Evolutionary conservation across 2,113 vertebrate species (phyloP).

Genomic region (Rhombomys opimus): DNA sequence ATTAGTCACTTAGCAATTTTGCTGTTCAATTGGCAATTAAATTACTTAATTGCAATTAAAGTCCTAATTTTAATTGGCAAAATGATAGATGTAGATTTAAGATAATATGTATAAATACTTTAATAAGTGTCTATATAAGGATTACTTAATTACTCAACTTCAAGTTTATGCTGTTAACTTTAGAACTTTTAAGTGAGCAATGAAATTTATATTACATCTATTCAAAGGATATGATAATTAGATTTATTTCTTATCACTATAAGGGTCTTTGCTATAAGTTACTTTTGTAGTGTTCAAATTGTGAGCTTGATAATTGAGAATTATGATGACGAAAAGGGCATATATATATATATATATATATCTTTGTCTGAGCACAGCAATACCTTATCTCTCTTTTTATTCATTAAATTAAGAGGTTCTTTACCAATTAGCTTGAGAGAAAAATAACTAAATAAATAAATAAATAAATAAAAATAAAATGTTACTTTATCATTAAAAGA

Average conservation of each 20-base stretch:
- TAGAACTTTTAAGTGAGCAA: conserved; percentile 92
- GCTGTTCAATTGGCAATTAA: conserved; percentile 98
- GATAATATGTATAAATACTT: conserved; percentile 94
- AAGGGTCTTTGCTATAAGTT: conserved; percentile 76
- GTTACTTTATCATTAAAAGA: conserved; percentile 56
- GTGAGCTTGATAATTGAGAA: conserved; percentile 69
- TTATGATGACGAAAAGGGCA: conserved; percentile 66
- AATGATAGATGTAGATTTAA: conserved; percentile 95
- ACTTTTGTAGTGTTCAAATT: conserved; percentile 65
- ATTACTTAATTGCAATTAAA: conserved; percentile 98
- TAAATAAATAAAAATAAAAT: conserved; percentile 32
- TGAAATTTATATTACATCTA: conserved; percentile 90
- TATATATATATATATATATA: conserved; percentile 64
- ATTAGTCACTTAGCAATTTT: conserved; percentile 98
- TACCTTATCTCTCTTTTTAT: conserved; percentile 55
- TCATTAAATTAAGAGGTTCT: conserved; percentile 60
- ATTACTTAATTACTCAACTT: conserved; percentile 94
- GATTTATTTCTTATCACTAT: conserved; percentile 80
- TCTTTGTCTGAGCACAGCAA: conserved; percentile 49
- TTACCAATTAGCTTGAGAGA: not conserved
- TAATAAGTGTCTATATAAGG: conserved; percentile 95
- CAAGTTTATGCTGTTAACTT: conserved; percentile 92
- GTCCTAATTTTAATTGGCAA: conserved; percentile 96
- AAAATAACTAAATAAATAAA: not conserved
- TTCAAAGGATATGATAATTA: conserved; percentile 89